Evolutionary conservation across 2,888 invertebrate species (phyloP).

Genomic region (Caenorhabditis sp.): DNA sequence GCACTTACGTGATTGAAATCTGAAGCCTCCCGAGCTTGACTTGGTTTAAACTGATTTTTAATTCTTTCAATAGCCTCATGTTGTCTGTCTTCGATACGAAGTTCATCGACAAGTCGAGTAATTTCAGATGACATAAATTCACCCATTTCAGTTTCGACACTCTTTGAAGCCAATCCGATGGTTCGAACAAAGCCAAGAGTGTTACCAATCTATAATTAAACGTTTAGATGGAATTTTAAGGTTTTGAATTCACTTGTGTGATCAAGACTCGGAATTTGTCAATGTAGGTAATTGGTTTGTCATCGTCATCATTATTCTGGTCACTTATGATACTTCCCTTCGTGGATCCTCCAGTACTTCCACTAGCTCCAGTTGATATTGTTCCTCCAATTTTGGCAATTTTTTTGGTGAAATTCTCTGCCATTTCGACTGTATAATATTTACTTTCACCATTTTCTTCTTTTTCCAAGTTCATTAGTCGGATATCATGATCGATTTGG

Average conservation of each 20-base stretch:
- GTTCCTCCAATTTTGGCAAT: neutral
- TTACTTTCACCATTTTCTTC: neutral
- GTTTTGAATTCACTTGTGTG: constrained; percentile 88
- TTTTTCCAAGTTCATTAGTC: constrained; percentile 76
- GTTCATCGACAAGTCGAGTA: neutral
- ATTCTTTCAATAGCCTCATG: constrained; percentile 11
- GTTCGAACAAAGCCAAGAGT: constrained; percentile 83
- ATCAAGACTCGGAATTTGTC: constrained; percentile 91
- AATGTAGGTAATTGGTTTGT: constrained; percentile 85
- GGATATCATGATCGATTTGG: constrained; percentile 80
- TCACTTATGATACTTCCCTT: neutral
- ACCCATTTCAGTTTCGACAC: neutral
- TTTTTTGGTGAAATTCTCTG: constrained; percentile 86
- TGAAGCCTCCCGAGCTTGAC: constrained; percentile 12
- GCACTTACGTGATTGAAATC: neutral
- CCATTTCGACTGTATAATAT: constrained; percentile 82
- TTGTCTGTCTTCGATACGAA: constrained; percentile 3
- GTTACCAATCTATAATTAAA: constrained; percentile 75
- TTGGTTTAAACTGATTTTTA: constrained; percentile 17
- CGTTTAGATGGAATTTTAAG: too few relatives aligned
- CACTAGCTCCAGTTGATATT: neutral
- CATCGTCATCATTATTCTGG: constrained; percentile 74
- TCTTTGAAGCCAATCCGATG: constrained; percentile 79
- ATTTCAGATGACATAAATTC: neutral
- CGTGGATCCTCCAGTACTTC: neutral